phyloP scores from a whole-genome alignment of 2,113 vertebrate genomes.

The Ciconia stormi region DNA sequence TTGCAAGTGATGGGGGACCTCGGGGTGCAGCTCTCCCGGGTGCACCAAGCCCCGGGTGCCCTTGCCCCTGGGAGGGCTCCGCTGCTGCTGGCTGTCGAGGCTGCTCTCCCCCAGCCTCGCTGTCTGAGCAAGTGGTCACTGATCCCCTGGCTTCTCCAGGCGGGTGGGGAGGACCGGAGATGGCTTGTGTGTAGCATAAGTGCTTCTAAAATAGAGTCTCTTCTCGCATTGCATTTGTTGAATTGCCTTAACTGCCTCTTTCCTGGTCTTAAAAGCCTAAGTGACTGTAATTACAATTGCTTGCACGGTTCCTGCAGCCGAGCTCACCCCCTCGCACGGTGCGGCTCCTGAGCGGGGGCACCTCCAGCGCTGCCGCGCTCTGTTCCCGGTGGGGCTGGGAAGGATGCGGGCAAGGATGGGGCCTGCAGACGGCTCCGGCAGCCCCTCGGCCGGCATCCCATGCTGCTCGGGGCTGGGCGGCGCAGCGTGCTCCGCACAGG shows the following conservation, averaged over 20 bases:
- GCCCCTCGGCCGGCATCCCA: not conserved
- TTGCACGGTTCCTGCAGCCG: accelerated
- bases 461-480: not conserved
- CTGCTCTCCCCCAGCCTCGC: not conserved
- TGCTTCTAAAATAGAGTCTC: conserved; percentile 30
- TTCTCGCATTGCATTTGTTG: not conserved
- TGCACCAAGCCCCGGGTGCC: not conserved
- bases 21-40: accelerated
- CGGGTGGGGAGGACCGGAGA: not conserved
- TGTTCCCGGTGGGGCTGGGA: not conserved
- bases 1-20: not conserved
- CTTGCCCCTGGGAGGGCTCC: too few relatives aligned
- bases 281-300: not conserved
- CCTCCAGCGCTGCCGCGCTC: not conserved
- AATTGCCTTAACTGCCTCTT: conserved; percentile 1
- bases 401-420: accelerated
- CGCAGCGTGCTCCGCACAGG: not conserved
- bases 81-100: not conserved
- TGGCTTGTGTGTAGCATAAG: not conserved
- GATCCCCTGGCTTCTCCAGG: not conserved
- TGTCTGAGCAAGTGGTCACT: not conserved
- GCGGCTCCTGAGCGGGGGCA: not conserved
- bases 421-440: accelerated
- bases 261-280: not conserved
- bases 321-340: not conserved